phyloP scores from a whole-genome alignment of 1,140 invertebrate genomes.

The Lucilia sericata region DNA sequence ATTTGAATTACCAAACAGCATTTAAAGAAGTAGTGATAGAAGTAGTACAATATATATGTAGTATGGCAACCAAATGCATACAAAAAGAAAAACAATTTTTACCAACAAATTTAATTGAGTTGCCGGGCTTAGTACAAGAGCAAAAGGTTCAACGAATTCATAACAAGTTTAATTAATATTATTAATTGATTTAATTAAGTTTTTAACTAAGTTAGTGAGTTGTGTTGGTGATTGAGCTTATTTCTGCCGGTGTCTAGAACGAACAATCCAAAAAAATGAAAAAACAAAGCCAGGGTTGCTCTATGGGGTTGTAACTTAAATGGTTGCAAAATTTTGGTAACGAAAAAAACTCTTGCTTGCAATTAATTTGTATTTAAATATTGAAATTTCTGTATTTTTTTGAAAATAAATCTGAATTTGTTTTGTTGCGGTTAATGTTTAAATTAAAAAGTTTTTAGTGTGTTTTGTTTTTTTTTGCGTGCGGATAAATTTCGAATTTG shows the following conservation, averaged over 20 bases:
- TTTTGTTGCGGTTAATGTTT: background rate
- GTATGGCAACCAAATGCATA: background rate
- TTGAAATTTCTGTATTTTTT: background rate
- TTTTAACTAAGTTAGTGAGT: background rate
- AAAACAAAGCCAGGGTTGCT: background rate
- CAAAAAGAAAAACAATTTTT: background rate
- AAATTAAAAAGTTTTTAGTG: background rate
- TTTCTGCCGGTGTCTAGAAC: background rate
- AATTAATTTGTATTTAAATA: background rate
- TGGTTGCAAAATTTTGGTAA: background rate
- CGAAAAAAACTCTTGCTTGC: conserved; percentile 34
- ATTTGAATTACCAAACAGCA: background rate
- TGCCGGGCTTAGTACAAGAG: no score
- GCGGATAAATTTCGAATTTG: background rate
- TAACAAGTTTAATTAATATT: background rate
- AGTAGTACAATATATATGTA: background rate
- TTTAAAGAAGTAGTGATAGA: no score
- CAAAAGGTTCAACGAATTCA: no score
- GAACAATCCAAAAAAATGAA: background rate
- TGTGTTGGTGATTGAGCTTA: background rate
- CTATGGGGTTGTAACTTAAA: background rate
- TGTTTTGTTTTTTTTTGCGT: background rate
- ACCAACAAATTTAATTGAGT: no score
- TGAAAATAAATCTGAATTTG: background rate
- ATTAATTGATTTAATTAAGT: background rate